Percentiles rank a stretch among this genome's conserved stretches.
Conservation (phyloP, 2,113 vertebrate genomes). For the Larimichthys polyactis region DNA sequence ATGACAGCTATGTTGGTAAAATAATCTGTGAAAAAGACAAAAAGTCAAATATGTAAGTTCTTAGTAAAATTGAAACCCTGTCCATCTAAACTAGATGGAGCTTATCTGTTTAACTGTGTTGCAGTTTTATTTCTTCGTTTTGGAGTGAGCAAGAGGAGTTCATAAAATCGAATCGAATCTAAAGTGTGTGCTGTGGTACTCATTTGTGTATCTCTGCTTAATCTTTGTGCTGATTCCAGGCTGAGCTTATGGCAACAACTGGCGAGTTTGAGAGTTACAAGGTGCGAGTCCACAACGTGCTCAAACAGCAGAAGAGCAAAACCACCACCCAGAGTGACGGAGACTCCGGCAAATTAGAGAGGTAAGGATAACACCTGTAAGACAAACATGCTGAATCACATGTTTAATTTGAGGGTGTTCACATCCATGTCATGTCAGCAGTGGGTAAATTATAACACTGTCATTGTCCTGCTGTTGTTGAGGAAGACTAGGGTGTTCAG, state of each 20-base stretch:
- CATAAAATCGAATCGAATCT: neutral
- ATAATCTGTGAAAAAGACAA: no score
- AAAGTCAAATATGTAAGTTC: no score
- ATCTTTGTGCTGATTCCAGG: slow-evolving; percentile 77
- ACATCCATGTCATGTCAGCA: neutral
- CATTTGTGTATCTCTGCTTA: neutral
- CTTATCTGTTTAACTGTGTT: neutral
- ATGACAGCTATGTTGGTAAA: no score
- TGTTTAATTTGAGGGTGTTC: neutral
- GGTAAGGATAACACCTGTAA: slow-evolving; percentile 79
- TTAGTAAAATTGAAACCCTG: no score
- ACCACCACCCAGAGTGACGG: slow-evolving; percentile 85
- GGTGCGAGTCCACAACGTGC: slow-evolving; percentile 96
- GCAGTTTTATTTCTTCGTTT: neutral
- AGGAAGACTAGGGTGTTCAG: no score
- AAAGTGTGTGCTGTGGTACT: neutral
- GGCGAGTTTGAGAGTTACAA: slow-evolving; percentile 97
- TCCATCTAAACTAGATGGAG: no score
- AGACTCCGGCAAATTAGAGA: slow-evolving; percentile 89
- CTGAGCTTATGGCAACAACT: slow-evolving; percentile 87
- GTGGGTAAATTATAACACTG: neutral
- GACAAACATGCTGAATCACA: neutral
- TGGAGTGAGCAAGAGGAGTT: neutral
- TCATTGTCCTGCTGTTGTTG: neutral
- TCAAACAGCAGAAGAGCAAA: slow-evolving; percentile 97